phyloP scores from a whole-genome alignment of 2,888 invertebrate species.

The Ctena decussata region DNA sequence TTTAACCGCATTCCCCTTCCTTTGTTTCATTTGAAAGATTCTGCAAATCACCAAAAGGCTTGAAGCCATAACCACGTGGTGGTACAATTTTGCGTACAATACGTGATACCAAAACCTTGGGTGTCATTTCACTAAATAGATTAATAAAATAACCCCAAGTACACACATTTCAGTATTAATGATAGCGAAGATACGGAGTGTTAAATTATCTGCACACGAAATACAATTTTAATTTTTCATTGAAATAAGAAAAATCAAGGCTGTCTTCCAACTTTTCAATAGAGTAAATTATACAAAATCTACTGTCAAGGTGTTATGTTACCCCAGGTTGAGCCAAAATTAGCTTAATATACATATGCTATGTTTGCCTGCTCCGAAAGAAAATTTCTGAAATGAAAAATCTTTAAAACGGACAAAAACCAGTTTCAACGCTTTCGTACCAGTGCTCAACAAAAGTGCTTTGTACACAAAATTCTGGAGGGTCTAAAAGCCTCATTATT shows the following conservation, averaged over 20 bases:
- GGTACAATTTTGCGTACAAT: neutral
- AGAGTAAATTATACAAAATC: constrained; percentile 4
- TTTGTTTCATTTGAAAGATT: no score
- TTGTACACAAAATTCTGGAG: constrained; percentile 22
- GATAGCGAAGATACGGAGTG: neutral
- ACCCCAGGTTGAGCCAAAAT: neutral
- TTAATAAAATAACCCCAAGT: constrained; percentile 7
- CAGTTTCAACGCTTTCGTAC: neutral
- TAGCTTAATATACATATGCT: neutral
- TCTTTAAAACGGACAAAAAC: neutral
- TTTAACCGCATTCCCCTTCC: no score
- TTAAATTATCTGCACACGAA: constrained; percentile 1
- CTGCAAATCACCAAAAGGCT: no score
- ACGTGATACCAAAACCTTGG: neutral
- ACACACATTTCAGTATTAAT: neutral
- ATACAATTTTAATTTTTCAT: neutral
- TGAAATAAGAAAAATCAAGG: constrained; percentile 12
- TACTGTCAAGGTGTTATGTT: neutral
- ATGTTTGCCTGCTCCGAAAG: neutral
- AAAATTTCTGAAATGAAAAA: neutral
- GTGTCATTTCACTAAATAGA: neutral
- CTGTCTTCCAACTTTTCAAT: neutral
- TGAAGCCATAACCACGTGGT: no score
- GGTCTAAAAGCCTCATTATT: constrained; percentile 48
- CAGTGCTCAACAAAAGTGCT: constrained; percentile 16